Evolutionary conservation across 1,140 invertebrate genomes (phyloP), one percentile per base, ranked within the genome.

Genomic region (Brachionus calyciflorus): DNA sequence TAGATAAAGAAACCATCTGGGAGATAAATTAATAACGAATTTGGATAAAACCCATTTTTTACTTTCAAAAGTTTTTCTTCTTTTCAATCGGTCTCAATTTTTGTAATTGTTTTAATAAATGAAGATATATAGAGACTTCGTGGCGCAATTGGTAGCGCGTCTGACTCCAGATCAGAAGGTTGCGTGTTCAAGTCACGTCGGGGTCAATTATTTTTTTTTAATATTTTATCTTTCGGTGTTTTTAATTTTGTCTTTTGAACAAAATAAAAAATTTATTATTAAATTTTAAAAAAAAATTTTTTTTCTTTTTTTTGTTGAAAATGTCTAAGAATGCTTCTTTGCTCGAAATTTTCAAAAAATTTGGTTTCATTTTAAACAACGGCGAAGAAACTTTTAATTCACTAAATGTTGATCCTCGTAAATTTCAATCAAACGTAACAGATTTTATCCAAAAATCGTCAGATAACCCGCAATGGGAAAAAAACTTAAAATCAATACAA

Each of bases 161-260:
- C 73, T 76, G 73, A 76, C 73, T 76, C 73, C 73, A 76, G 53
- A 76, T 76, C 73, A 76, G 73, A 76, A 76, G 73, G 73, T 76
- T 76, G 73, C 73, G 73, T 57, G 73, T 76, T 76, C 73, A 44
- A 76, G 73, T 76, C 73, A 57, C 73, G 73, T 76, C 73, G 73
- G 53, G 73, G 73, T 76, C 73, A 76, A 9, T 30, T 48, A 46
- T 70, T 70, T 46, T 1, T 69, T 65, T 65, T 12, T 5, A 37
- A 37, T 37, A 37, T 37, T 37, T 9, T 37, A 5, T 9, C 33
- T 37, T 9, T 37, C 33, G 33, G 3, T 37, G 3, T 37, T 37
- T 37, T 37, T 5, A 37, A 5, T 37, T 37, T 37, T 37, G 33
- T 37, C 33, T 37, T n/a, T n/a, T n/a, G n/a, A n/a, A n/a, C n/a